A percentile compares a stretch with the other conserved stretches of the same genome.
Evolutionary conservation across 2,113 vertebrate species (phyloP).

Genomic region (Perognathus longimembris): DNA sequence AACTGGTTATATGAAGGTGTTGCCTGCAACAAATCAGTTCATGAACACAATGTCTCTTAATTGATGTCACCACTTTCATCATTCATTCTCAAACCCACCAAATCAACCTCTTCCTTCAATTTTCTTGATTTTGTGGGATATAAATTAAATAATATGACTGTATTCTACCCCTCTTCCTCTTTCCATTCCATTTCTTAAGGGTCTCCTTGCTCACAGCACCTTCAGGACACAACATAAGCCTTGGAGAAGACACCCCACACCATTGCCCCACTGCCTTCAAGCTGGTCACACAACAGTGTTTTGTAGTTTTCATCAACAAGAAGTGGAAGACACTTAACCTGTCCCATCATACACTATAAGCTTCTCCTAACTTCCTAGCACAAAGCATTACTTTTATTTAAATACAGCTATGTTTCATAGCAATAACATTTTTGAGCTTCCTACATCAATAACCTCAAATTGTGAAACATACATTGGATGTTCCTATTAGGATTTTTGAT

Average conservation of each 20-base stretch:
- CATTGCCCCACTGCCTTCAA: neutral
- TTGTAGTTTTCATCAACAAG: neutral
- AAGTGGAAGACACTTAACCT: neutral
- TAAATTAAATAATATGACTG: no score
- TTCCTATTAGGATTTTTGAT: constrained; percentile 28
- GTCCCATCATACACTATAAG: neutral
- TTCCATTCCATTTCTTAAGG: neutral
- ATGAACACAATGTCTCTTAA: no score
- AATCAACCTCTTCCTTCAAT: no score
- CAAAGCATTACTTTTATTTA: constrained; percentile 22
- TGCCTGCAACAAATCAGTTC: no score
- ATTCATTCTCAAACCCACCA: no score
- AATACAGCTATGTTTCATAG: constrained; percentile 15
- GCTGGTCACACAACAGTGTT: neutral
- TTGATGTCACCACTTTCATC: no score
- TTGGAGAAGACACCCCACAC: no score
- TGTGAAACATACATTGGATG: neutral
- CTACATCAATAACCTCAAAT: neutral
- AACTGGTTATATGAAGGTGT: no score
- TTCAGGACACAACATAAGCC: no score
- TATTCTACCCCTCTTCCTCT: no score
- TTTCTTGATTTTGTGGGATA: no score
- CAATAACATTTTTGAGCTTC: neutral
- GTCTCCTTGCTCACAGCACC: neutral
- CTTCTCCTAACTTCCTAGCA: neutral